Percentiles rank a stretch among this genome's conserved stretches.
Conservation (phyloP, 2,888 invertebrate genomes). For the Ormyrus labotus region DNA sequence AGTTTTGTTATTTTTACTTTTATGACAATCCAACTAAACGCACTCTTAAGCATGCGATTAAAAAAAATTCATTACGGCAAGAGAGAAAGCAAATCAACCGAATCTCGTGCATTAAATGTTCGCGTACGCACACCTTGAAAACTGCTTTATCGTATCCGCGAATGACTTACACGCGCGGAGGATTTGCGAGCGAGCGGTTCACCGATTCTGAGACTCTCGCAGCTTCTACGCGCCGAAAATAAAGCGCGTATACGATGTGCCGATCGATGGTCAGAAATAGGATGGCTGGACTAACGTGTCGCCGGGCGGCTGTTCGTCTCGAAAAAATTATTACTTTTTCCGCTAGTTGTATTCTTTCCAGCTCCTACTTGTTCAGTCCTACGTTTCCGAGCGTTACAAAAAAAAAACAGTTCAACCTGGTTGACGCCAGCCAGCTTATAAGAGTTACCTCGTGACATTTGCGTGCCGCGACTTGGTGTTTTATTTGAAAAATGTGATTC, state of each 20-base stretch:
- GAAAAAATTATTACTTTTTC: conserved; percentile 21
- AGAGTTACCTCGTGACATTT: too few relatives aligned
- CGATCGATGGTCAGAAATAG: conserved; percentile 72
- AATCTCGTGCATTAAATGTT: neutral
- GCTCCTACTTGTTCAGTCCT: too few relatives aligned
- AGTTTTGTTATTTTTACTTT: too few relatives aligned
- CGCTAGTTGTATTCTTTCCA: neutral
- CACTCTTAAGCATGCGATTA: too few relatives aligned
- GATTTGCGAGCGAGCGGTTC: conserved; percentile 38
- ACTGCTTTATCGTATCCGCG: too few relatives aligned
- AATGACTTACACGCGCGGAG: conserved; percentile 14
- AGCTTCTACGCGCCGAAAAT: conserved; percentile 68
- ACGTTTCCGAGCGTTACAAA: too few relatives aligned
- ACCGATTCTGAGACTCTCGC: conserved; percentile 67
- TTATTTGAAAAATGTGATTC: too few relatives aligned
- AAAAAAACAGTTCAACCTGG: too few relatives aligned
- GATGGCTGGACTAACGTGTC: conserved; percentile 54
- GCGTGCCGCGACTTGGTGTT: neutral
- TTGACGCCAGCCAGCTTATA: too few relatives aligned
- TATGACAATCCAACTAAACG: too few relatives aligned
- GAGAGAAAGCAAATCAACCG: neutral
- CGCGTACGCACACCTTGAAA: neutral
- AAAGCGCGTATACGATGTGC: conserved; percentile 61
- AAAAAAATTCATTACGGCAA: neutral
- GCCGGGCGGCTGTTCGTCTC: neutral